phyloP scores from a whole-genome alignment of 2,888 invertebrate species.

The Cotesia congregata region DNA sequence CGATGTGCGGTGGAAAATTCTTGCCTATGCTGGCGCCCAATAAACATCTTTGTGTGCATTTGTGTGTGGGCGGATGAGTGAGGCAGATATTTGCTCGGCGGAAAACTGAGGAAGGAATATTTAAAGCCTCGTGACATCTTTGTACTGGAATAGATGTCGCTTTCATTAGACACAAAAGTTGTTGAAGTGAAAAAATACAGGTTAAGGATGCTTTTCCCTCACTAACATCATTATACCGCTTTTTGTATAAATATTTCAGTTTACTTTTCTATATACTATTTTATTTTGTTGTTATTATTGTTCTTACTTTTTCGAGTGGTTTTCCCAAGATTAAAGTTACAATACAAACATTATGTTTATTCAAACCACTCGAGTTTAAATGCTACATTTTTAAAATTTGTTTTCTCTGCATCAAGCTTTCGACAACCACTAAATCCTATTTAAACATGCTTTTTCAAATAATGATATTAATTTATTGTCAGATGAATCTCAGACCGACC shows the following conservation, averaged over 20 bases:
- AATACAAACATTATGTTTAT: not conserved
- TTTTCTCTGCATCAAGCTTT: not conserved
- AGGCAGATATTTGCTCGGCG: slow-evolving; percentile 10
- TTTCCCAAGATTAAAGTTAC: not conserved
- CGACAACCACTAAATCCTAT: not conserved
- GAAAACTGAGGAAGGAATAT: slow-evolving; percentile 16
- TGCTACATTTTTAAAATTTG: not conserved
- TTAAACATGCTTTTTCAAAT: not conserved
- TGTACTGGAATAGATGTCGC: slow-evolving; percentile 27
- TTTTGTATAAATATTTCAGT: not conserved
- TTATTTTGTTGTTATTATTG: not conserved
- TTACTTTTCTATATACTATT: not conserved
- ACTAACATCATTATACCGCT: not conserved
- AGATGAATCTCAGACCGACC: not conserved
- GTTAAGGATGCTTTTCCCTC: not conserved
- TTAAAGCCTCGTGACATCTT: slow-evolving; percentile 20
- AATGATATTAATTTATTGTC: not conserved
- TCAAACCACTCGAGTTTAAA: not conserved
- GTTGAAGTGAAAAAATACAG: slow-evolving; percentile 20
- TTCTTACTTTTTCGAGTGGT: not conserved
- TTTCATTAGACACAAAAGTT: slow-evolving; percentile 16
- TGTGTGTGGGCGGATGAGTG: slow-evolving; percentile 28
- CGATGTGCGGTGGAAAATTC: not conserved
- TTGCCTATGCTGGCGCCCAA: slow-evolving; percentile 16
- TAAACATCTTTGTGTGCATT: slow-evolving; percentile 11